Evolutionary conservation across 1,140 invertebrate genomes (phyloP).

Genomic region (Cydia amplana): DNA sequence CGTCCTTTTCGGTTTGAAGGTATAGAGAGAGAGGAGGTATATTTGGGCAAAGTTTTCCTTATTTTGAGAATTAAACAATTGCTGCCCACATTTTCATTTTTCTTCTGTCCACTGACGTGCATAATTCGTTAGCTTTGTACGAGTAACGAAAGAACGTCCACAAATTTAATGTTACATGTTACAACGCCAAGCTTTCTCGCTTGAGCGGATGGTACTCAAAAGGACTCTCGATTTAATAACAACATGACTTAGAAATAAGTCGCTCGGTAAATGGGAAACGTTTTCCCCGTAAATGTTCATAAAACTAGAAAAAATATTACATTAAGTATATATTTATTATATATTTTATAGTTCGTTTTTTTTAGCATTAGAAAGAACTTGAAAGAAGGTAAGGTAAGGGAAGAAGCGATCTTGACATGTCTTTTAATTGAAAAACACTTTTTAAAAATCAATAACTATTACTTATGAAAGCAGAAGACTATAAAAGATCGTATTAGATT

Average conservation of each 20-base stretch:
- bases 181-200: conserved; percentile 13
- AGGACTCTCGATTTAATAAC: conserved; percentile 30
- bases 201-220: conserved; percentile 7
- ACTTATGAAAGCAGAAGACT: no score
- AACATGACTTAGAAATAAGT: conserved; percentile 25
- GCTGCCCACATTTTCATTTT: neutral
- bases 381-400: no score
- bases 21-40: neutral
- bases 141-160: neutral
- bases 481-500: no score
- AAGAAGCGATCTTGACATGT: no score
- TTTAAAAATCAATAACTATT: no score
- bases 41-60: neutral
- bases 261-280: conserved; percentile 18
- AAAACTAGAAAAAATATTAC: no score
- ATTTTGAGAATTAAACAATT: neutral
- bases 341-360: neutral
- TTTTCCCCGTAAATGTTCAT: neutral
- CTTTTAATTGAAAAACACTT: no score
- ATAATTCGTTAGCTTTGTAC: neutral
- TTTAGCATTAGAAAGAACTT: no score
- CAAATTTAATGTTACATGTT: neutral
- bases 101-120: neutral
- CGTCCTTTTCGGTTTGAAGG: no score
- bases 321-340: no score